These are phyloP conservation scores for Myrmecobius fasciatus DNA, from an alignment of 2,113 vertebrate species.

Conservation along the genomic window DNA sequence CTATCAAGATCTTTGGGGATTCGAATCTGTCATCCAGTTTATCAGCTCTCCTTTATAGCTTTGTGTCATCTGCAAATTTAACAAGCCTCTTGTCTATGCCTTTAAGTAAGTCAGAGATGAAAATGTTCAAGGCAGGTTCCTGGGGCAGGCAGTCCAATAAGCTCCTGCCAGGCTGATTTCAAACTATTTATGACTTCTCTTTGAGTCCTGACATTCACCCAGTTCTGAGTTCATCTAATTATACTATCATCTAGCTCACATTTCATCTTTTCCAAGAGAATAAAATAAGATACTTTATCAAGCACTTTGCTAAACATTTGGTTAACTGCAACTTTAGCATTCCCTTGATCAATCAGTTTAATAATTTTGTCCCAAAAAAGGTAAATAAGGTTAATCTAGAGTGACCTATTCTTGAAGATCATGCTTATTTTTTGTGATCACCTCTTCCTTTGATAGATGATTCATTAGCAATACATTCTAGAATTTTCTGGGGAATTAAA, in stretches of 20 bases:
- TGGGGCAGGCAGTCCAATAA: not conserved
- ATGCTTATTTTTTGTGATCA: not conserved
- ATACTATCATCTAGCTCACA: not conserved
- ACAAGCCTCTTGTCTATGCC: not conserved
- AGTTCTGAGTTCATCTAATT: not conserved
- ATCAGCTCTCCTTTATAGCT: not conserved
- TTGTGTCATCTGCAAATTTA: not conserved
- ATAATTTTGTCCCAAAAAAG: not conserved
- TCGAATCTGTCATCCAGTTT: not conserved
- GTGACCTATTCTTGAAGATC: not conserved
- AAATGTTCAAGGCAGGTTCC: not conserved
- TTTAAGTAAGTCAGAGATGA: not conserved
- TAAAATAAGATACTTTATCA: not conserved
- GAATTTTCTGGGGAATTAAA: not conserved
- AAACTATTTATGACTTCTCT: slow-evolving; percentile 6
- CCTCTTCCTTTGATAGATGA: not conserved
- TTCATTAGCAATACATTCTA: not conserved
- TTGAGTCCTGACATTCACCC: slow-evolving; percentile 4
- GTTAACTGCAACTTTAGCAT: not conserved
- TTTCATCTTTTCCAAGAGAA: not conserved
- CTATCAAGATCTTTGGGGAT: not conserved
- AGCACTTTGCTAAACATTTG: not conserved
- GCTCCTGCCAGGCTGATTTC: not conserved
- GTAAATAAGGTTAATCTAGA: not conserved
- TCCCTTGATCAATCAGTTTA: not conserved